These are phyloP conservation scores for Poecilia latipinna DNA, from an alignment of 2,113 vertebrate genomes.

Conservation along the genomic window DNA sequence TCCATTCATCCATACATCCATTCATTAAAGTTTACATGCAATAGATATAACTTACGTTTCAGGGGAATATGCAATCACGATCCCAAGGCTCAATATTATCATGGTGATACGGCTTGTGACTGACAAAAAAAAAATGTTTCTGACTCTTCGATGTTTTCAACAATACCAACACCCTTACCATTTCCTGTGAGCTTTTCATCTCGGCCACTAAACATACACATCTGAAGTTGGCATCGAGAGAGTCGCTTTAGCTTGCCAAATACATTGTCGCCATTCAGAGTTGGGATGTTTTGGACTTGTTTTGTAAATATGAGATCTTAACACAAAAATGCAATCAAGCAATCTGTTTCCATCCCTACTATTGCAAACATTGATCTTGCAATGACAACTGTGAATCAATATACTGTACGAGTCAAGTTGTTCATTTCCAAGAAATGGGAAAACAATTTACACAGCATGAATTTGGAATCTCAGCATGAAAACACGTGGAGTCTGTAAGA, in stretches of 20 bases:
- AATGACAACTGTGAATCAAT: too few relatives aligned
- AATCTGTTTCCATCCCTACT: too few relatives aligned
- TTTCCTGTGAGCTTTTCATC: background rate
- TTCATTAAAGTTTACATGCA: too few relatives aligned
- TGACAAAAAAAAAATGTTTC: background rate
- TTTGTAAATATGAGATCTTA: background rate
- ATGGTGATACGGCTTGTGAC: background rate
- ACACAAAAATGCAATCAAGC: background rate
- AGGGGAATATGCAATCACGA: background rate
- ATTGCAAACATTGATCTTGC: too few relatives aligned
- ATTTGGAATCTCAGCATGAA: background rate
- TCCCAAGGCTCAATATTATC: background rate
- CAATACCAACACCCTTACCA: background rate
- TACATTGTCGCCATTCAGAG: background rate
- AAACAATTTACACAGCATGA: background rate
- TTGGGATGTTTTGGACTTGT: background rate
- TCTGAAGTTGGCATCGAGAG: background rate
- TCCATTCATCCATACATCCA: background rate
- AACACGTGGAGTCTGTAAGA: background rate
- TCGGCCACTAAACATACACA: background rate
- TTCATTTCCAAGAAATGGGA: background rate
- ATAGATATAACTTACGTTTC: background rate
- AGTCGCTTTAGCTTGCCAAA: background rate
- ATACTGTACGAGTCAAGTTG: background rate
- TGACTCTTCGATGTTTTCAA: background rate